These are phyloP conservation scores for Apamea monoglypha DNA, from an alignment of 2,888 invertebrate species.

Conservation along the genomic window DNA sequence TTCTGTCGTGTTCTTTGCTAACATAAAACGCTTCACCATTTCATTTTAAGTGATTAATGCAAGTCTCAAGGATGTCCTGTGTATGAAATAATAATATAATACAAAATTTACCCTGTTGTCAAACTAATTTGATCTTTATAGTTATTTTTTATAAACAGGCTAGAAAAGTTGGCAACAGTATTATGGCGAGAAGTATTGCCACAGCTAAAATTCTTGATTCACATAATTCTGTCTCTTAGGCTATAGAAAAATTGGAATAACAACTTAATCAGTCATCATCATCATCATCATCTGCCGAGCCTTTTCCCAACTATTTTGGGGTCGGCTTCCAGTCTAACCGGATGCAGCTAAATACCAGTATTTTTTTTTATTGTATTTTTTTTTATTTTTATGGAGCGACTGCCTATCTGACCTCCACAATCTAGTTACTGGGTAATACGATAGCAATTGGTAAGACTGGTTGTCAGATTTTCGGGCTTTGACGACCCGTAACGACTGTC, in stretches of 20 bases:
- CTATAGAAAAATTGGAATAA: conserved; percentile 5
- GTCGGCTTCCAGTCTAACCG: too few species aligned
- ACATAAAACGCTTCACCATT: conserved; percentile 82
- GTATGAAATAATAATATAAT: conserved; percentile 41
- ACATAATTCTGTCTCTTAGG: neutral
- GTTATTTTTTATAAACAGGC: neutral
- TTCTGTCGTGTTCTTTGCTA: conserved; percentile 83
- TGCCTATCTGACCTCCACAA: too few species aligned
- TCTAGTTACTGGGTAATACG: too few species aligned
- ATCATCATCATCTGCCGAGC: too few species aligned
- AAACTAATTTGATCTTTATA: neutral
- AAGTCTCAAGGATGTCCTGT: conserved; percentile 21
- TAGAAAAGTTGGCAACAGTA: neutral
- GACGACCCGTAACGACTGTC: too few species aligned
- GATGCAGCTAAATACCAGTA: too few species aligned
- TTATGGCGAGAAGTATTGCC: neutral
- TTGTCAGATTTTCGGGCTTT: too few species aligned
- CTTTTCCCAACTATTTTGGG: too few species aligned
- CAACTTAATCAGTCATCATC: too few species aligned
- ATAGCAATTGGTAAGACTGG: too few species aligned
- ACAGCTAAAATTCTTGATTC: conserved; percentile 1
- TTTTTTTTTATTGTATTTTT: too few species aligned
- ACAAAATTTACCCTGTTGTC: conserved; percentile 51
- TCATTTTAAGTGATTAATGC: conserved; percentile 69
- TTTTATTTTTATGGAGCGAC: too few species aligned